Evolutionary conservation across 2,888 invertebrate genomes (phyloP), one percentile per base, ranked within the genome.

Genomic region (Congeria kusceri): DNA sequence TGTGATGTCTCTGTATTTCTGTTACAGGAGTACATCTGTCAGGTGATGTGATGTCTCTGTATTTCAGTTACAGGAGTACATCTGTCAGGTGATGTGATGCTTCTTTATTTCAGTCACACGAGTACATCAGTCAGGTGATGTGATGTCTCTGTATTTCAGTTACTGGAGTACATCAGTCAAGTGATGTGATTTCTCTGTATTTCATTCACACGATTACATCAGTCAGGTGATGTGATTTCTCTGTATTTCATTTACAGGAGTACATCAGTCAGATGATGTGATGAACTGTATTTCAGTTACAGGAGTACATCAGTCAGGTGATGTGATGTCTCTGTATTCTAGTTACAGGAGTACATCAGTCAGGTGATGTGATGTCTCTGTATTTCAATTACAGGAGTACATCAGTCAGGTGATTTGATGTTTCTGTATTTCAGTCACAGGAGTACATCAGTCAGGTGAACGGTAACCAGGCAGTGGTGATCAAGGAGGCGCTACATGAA

Each of bases 381-480:
- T 13, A 53, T 4, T 53, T 4, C 7, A 7, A 53, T 7, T n/a
- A n/a, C 4, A 53, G 59, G 25, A 59, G 29, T 5, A 3, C 27
- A 5, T 25, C 5, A 3, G 20, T 20, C 18, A 11, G 25, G 59
- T n/a, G 23, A 20, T 13, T 47, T 47, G 46, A 27, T 32, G 49
- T 58, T 70, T 83, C 64, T 83, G 46, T 68, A 44, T 93, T 92
- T 58, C 90, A 95, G 94, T 95, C 95, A 70, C 94, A 95, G 87
- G 95, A 95, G 87, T 95, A 96, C 85, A 94, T 96, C 78, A 96
- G 96, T 89, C 95, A 96, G 80, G 94, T 96, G 83, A 96, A 96
- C 93, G 95, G 95, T 87, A 95, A 95, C 89, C 94, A 96, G 88
- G 95, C 96, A 84, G 94, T 95, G 64, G 95, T 95, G 86, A 96